Evolutionary conservation across 2,888 invertebrate genomes (phyloP).

Genomic region (Julus scanicus): DNA sequence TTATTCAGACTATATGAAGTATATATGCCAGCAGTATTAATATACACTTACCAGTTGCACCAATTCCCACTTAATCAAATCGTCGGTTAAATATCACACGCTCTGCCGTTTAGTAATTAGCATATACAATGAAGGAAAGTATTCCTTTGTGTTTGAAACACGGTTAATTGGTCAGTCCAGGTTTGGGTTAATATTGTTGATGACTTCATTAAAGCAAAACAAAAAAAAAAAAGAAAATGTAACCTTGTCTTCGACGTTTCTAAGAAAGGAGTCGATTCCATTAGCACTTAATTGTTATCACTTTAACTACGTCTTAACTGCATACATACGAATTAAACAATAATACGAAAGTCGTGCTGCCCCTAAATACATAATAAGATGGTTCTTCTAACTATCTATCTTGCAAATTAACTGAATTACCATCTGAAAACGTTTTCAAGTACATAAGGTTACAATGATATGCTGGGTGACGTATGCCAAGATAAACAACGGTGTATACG

Average conservation of each 20-base stretch:
- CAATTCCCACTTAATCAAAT: too few species aligned
- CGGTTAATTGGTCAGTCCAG: not conserved
- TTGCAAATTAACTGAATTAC: not conserved
- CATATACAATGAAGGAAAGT: too few species aligned
- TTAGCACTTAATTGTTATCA: constrained; percentile 40
- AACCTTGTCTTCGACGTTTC: constrained; percentile 27
- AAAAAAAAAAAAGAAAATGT: not conserved
- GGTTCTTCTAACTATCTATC: not conserved
- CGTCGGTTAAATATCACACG: too few species aligned
- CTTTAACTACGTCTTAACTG: constrained; percentile 4
- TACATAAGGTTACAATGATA: too few species aligned
- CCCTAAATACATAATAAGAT: constrained; percentile 25
- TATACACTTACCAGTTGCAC: too few species aligned
- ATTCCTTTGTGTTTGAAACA: not conserved
- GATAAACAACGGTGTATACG: too few species aligned
- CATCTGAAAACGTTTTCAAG: too few species aligned
- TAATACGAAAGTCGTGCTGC: not conserved
- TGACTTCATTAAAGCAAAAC: not conserved
- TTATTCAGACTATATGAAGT: too few species aligned
- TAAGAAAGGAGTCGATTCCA: constrained; percentile 14
- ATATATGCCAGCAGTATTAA: too few species aligned
- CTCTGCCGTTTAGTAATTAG: too few species aligned
- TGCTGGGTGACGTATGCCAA: too few species aligned
- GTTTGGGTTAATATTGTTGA: not conserved
- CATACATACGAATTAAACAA: not conserved